phyloP scores from a whole-genome alignment of 2,113 vertebrate genomes.

The Hippocampus comes region DNA sequence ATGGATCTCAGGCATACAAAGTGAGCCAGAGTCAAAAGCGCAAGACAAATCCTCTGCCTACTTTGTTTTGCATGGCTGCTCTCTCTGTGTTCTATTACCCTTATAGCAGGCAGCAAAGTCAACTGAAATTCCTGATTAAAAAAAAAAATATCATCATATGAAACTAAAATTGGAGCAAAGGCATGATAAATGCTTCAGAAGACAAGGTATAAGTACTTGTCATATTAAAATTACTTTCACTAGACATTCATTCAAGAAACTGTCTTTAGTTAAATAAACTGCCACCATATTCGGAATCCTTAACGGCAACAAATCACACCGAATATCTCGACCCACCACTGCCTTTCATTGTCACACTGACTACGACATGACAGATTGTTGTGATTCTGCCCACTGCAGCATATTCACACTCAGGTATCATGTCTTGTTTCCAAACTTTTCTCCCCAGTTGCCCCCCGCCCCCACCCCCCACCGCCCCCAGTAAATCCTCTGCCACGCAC shows the following conservation, averaged over 20 bases:
- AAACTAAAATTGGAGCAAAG: neutral
- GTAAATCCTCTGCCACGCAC: conserved; percentile 18
- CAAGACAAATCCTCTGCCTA: conserved; percentile 30
- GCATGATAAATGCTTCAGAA: too few relatives aligned
- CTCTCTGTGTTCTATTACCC: neutral
- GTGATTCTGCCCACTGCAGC: conserved; percentile 17
- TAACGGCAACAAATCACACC: too few relatives aligned
- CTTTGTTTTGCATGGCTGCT: conserved; percentile 22
- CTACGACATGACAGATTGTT: neutral
- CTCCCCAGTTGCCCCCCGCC: neutral
- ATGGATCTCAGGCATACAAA: conserved; percentile 9
- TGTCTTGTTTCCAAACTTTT: conserved; percentile 10
- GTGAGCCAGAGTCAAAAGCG: conserved; percentile 19
- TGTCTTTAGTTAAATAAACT: too few relatives aligned
- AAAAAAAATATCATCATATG: neutral
- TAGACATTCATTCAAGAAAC: too few relatives aligned
- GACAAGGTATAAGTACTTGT: too few relatives aligned
- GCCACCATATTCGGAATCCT: too few relatives aligned
- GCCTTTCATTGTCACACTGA: conserved; percentile 20
- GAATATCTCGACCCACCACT: too few relatives aligned
- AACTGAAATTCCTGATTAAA: conserved; percentile 4
- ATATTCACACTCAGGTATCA: conserved; percentile 19
- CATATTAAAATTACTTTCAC: too few relatives aligned
- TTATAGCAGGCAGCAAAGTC: conserved; percentile 1
- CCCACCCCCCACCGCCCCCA: conserved; percentile 5